Base-by-base conservation (phyloP, 2,888 invertebrate species). In the Chorisops tibialis region DNA sequence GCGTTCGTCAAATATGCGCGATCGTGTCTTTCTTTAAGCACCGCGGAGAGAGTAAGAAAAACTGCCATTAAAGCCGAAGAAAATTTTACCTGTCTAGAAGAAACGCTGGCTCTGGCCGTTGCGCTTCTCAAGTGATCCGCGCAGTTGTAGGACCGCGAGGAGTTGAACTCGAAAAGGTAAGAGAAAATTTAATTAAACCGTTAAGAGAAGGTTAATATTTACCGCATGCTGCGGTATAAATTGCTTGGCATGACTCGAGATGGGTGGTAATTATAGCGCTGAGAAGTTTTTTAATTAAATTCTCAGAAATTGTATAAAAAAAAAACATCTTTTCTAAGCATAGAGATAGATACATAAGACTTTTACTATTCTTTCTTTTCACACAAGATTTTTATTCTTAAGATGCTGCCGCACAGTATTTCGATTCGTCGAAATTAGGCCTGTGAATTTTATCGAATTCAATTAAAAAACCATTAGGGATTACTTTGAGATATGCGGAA, bases 141-240 rank as follows among this genome's bases (percentile, higher is more conserved):
- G 9, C 30, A 30, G 30, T 30, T 30, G 30, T n/a, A n/a, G n/a
- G n/a, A n/a, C n/a, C n/a, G n/a, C n/a, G n/a, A 14, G 43, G 12
- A 41, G 18, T 21, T 24, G 21, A n/a, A 41, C 16, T 9, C 30
- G 19, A 4, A 21, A 47, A 19, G 9, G 30, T n/a, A 18, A 16
- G 45, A 4, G 56, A 12, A 24, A 56, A 56, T 45, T 43, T 43
- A 56, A 56, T 56, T 56, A 56, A 56, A 14, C 45, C 56, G 11
- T 22, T n/a, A 41, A 39, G 45, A 56, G 30, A 45, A 43, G 22
- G 22, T 45, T 45, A 56, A 56, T 56, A 35, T 45, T 35, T 24
- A 56, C 56, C 45, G 56, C 56, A 56, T 56, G 56, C 56, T 45
- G 56, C 45, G 56, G 45, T 56, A 56, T 56, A 56, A 56, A 45